A percentile compares a stretch with the other conserved stretches of the same genome.
phyloP scores from a whole-genome alignment of 2,113 vertebrate genomes.

The Ellobius talpinus region DNA sequence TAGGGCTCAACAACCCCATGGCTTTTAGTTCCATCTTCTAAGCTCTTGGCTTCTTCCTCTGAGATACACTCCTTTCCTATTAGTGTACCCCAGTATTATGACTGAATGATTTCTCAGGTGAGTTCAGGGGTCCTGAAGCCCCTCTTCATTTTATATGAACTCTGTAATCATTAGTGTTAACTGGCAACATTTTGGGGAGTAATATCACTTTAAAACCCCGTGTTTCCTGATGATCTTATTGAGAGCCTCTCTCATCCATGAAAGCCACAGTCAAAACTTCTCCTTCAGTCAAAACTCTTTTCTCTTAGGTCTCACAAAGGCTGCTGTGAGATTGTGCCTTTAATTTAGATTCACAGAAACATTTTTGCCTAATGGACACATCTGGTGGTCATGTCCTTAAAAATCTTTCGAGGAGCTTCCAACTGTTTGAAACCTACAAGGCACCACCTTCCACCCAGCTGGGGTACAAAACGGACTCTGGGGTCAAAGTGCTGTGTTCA shows the following conservation, averaged over 20 bases:
- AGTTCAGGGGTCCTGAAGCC: neutral
- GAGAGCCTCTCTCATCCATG: neutral
- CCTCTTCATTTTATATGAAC: neutral
- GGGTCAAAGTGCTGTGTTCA: neutral
- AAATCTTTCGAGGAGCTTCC: neutral
- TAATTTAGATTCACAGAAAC: neutral
- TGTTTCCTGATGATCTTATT: conserved; percentile 11
- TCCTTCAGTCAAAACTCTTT: neutral
- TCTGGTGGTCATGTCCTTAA: neutral
- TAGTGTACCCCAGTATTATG: neutral
- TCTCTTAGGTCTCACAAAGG: neutral
- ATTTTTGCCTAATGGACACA: conserved; percentile 28
- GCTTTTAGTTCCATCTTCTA: neutral
- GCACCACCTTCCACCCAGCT: neutral
- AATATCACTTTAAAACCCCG: neutral
- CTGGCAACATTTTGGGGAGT: neutral
- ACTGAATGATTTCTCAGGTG: neutral
- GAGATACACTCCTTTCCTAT: neutral
- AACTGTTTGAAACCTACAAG: neutral
- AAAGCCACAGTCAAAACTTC: neutral
- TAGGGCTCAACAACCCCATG: neutral
- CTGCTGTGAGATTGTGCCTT: neutral
- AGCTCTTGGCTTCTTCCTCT: neutral
- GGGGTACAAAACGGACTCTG: neutral
- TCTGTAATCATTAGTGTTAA: neutral